Percentiles rank a stretch among this genome's conserved stretches.
Conservation (phyloP, 1,140 invertebrate genomes). For the Drosophila ambigua region DNA sequence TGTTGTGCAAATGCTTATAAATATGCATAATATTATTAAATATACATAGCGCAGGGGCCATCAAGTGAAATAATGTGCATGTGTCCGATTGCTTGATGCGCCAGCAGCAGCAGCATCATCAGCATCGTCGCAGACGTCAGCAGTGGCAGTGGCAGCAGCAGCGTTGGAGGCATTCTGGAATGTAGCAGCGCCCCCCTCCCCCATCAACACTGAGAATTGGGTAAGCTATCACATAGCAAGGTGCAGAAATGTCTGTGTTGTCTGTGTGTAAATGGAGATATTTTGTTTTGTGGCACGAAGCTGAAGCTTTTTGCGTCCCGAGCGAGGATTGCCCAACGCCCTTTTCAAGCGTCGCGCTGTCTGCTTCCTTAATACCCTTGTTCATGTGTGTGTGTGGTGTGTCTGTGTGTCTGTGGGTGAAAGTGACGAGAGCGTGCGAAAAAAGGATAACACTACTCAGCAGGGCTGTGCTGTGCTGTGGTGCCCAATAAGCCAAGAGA, state of each 20-base stretch:
- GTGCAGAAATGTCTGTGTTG: neutral
- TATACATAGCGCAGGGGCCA: slow-evolving; percentile 51
- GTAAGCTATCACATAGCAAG: slow-evolving; percentile 47
- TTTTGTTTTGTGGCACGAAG: too few relatives aligned
- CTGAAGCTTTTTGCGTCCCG: slow-evolving; percentile 1
- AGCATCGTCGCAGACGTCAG: slow-evolving; percentile 45
- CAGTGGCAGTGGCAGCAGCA: slow-evolving; percentile 38
- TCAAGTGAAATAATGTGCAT: slow-evolving; percentile 72
- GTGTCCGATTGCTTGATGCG: slow-evolving; percentile 58
- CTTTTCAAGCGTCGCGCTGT: slow-evolving; percentile 76
- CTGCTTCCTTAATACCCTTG: slow-evolving; percentile 56
- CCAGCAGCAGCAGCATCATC: slow-evolving; percentile 33
- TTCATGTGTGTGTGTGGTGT: slow-evolving; percentile 18
- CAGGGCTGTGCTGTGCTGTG: neutral
- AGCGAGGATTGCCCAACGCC: slow-evolving; percentile 69
- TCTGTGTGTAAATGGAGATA: too few relatives aligned
- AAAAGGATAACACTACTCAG: slow-evolving; percentile 63
- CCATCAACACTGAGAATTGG: slow-evolving; percentile 26
- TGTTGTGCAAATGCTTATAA: slow-evolving; percentile 63
- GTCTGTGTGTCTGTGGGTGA: slow-evolving; percentile 53
- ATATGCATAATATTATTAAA: slow-evolving; percentile 46
- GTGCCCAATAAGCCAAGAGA: too few relatives aligned
- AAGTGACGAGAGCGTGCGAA: slow-evolving; percentile 65
- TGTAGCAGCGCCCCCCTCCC: slow-evolving; percentile 26
- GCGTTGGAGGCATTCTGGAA: slow-evolving; percentile 60